These are phyloP conservation scores for Anguilla megastoma DNA, from an alignment of 2,797 vertebrate genomes.

Conservation along the genomic window DNA sequence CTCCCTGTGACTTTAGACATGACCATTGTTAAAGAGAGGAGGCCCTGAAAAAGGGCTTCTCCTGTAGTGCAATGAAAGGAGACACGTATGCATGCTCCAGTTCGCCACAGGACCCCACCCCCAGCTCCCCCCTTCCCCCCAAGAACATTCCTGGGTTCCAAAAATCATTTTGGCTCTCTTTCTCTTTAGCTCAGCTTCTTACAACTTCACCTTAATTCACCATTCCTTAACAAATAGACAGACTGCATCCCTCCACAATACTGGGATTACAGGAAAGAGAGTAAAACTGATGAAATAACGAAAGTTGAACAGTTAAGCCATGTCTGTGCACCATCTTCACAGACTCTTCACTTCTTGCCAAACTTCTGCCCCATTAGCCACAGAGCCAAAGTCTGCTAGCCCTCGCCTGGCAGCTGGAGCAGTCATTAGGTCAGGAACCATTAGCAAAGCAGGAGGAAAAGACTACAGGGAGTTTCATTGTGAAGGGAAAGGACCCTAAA, in stretches of 20 bases:
- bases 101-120: not conserved
- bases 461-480: not conserved
- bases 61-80: not conserved
- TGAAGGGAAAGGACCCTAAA: not conserved
- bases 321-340: not conserved
- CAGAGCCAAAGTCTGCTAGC: not conserved
- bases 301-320: not conserved
- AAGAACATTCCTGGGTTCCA: not conserved
- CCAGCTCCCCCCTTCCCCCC: not conserved
- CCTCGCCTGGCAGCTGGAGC: not conserved
- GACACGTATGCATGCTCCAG: not conserved
- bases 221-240: not conserved
- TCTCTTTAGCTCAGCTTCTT: not conserved
- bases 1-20: slow-evolving; percentile 44
- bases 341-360: not conserved
- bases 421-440: not conserved
- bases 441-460: not conserved
- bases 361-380: slow-evolving; percentile 9
- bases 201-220: not conserved
- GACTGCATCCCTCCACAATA: not conserved
- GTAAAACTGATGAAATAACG: not conserved
- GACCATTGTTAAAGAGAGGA: slow-evolving; percentile 43
- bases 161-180: not conserved
- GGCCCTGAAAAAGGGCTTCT: slow-evolving; percentile 10
- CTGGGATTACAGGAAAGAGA: not conserved